Conservation (phyloP, 2,797 vertebrate genomes). For the Huso huso region DNA sequence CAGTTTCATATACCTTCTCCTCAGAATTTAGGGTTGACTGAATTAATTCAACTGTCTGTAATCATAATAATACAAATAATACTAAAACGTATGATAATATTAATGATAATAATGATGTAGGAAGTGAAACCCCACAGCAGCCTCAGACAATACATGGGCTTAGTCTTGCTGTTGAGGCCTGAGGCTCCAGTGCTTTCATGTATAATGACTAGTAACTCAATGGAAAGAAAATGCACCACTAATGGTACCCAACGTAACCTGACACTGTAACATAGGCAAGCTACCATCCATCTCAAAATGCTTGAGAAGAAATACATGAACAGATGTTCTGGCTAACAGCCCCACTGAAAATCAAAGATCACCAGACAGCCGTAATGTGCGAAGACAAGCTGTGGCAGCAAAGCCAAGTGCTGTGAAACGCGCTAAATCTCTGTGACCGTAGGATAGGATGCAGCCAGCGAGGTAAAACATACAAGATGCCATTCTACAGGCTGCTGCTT, state of each 20-base stretch:
- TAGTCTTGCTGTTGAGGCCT: not conserved
- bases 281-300: constrained; percentile 8
- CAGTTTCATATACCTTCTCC: too few species aligned
- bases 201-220: not conserved
- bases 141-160: too few species aligned
- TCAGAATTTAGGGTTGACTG: too few species aligned
- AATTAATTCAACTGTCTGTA: too few species aligned
- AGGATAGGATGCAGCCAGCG: not conserved
- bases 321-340: constrained; percentile 13
- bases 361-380: not conserved
- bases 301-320: constrained; percentile 6
- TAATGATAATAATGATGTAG: too few species aligned
- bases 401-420: not conserved
- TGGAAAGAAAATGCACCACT: not conserved
- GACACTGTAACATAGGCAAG: constrained; percentile 1
- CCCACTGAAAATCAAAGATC: not conserved
- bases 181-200: not conserved
- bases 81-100: too few species aligned
- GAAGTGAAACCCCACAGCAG: too few species aligned
- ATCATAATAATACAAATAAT: too few species aligned
- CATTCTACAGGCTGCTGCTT: too few species aligned
- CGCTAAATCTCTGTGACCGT: not conserved
- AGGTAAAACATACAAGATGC: not conserved
- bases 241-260: constrained; percentile 6
- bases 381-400: not conserved